Base-by-base conservation (phyloP, 53 echinoderm and acorn worm genomes). In the Paelopatides confundens region DNA sequence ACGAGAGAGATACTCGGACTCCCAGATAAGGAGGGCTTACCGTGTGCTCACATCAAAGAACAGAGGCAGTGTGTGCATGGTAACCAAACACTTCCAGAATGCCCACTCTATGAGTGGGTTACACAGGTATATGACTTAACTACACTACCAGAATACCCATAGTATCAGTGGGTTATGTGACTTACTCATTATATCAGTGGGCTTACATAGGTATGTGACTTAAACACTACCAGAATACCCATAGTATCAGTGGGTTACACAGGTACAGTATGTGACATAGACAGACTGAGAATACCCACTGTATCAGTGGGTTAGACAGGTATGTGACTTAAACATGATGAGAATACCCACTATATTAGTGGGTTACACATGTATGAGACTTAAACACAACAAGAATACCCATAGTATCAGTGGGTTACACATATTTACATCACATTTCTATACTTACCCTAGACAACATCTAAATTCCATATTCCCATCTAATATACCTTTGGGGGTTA, bases 11-110 rank as follows among this genome's bases (percentile, higher is more conserved):
- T 99, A 33, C 35, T 85, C 11, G 81, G 82, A n/a, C 76, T 92
- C 49, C 94, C 96, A 37, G 92, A 93, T 31, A 91, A 93, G 62
- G 99, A 94, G 0, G 99, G 99, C 2, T 50, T 96, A 43, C 94
- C 94, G 2, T 99, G 99, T 65, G 92, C 95, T 38, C 86, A 69
- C 51, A 62, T 96, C 49, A 17, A 17, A 6, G 95, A 99, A 33
- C 85, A 92, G 36, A 77, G 81, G 62, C 89, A 85, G 5, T 99
- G 95, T 35, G 51, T 48, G 51, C 23, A 46, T 2, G 65, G 47
- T 31, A 70, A 54, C 21, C 89, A 88, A 11, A 66, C 69, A 17
- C 38, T 99, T 38, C 91, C 94, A 23, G 86, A 78, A 1, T 96
- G 95, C 76, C 95, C 99, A 0, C 62, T 69, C 2, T 95, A 86